Base-by-base conservation (phyloP, 2,888 invertebrate genomes). In the Latrodectus hesperus region DNA sequence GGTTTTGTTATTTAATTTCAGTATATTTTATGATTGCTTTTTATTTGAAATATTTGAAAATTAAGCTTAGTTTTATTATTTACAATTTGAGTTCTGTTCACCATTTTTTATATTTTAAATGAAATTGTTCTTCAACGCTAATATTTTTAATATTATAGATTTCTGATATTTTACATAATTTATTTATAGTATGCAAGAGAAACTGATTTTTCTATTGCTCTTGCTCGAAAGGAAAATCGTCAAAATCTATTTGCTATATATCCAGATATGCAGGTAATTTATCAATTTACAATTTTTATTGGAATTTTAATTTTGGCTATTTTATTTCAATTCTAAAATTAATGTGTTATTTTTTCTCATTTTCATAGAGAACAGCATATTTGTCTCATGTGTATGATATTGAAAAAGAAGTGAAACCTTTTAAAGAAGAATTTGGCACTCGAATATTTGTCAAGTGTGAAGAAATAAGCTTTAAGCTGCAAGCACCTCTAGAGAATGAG, bases 151-250 rank as follows among this genome's bases (percentile, higher is more conserved):
- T 22, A 22, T 22, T 22, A 22, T 22, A 22, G 22, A 38, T 38
- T 38, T 38, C 6, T 38, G 38, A 38, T 38, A 38, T 38, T 22
- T 22, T 3, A 49, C 22, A 14, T 17, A 17, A 49, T 22, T 14
- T 53, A 76, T 52, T 55, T 77, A 2, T 11, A 92, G 92, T 98
- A 98, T 92, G 96, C 97, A 0, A 94, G 97, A 60, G 98, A 98
- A 93, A 97, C 97, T 0, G 98, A 98, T 91, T 94, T 95, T 90
- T 96, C 96, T 38, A 96, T 98, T 91, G 95, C 96, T 26, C 94
- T 95, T 88, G 95, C 96, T 0, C 94, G 98, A 73, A 95, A 95
- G 90, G 97, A 97, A 91, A 95, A 95, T 91, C 94, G 97, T 82
- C 94, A 95, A 89, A 95, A 96, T 90, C 93, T 98, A 65, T 97